A percentile compares a stretch with the other conserved stretches of the same genome.
Conservation (phyloP, 1,140 invertebrate genomes). For the Penaeus japonicus region DNA sequence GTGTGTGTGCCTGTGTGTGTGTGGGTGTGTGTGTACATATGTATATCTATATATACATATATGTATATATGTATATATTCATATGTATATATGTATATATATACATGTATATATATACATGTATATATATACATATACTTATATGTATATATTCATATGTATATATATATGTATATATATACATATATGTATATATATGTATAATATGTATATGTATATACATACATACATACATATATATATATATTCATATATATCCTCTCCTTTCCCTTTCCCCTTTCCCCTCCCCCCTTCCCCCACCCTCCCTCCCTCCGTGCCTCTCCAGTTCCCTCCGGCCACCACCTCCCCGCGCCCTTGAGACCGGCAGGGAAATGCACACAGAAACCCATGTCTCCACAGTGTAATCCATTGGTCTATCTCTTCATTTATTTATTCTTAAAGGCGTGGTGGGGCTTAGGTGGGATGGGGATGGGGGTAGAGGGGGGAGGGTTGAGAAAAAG, state of each 20-base stretch:
- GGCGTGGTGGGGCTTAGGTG: too few relatives aligned
- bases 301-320: too few relatives aligned
- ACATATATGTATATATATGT: not conserved
- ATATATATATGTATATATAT: not conserved
- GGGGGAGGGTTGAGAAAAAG: too few relatives aligned
- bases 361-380: not conserved
- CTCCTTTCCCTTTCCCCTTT: not conserved
- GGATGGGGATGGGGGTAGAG: too few relatives aligned
- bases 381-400: too few relatives aligned
- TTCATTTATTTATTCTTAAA: too few relatives aligned
- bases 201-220: not conserved
- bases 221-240: not conserved
- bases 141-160: not conserved
- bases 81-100: not conserved
- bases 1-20: too few relatives aligned
- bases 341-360: not conserved
- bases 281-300: not conserved
- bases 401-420: too few relatives aligned
- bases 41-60: not conserved
- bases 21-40: too few relatives aligned
- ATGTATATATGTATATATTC: not conserved
- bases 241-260: not conserved
- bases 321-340: not conserved
- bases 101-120: not conserved
- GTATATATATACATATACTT: not conserved